Base-by-base conservation (phyloP, 2,797 vertebrate species). In the Acropternis orthonyx region DNA sequence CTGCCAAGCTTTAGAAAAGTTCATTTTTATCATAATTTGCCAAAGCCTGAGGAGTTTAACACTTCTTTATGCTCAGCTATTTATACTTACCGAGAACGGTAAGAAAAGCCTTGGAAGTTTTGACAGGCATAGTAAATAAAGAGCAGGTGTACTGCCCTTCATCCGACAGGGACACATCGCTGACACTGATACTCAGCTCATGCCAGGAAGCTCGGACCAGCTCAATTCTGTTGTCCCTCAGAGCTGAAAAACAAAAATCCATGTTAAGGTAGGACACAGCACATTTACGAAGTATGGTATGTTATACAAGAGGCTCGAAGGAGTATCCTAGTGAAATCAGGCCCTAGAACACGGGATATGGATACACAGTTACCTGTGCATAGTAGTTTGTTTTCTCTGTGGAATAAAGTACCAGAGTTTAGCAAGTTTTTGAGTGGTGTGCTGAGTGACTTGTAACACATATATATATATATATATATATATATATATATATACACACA, bases 81-180 rank as follows among this genome's bases (percentile, higher is more conserved):
- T 77, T 37, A 63, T 54, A 97, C 99, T 99, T 95, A 99, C 99
- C 99, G 1, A 99, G 98, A 71, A 99, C 99, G 6, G 99, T 99
- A 94, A 99, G 98, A 97, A 98, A 99, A 97, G 99, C 99, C 98
- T 99, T 99, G 97, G 99, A 99, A 58, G 98, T 99, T 98, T 99
- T 99, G 97, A 99, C 99, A 41, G 99, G 99, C 99, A 99, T 99
- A 76, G 99, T 99, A 98, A 99, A 99, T 91, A 99, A 98, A 34
- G 99, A 99, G 92, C 99, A 99, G 96, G 99, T 99, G 96, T 99
- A 99, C 96, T 99, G 98, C 87, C 99, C 99, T 96, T 99, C 99
- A 61, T 99, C 99, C 1, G 98, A 98, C 96, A 99, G 98, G 14
- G 98, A 98, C 88, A 99, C 98, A 11, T 99, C 99, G 46, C 98